These are phyloP conservation scores for Apteryx mantelli DNA, from an alignment of 2,113 vertebrate genomes.

Conservation along the genomic window DNA sequence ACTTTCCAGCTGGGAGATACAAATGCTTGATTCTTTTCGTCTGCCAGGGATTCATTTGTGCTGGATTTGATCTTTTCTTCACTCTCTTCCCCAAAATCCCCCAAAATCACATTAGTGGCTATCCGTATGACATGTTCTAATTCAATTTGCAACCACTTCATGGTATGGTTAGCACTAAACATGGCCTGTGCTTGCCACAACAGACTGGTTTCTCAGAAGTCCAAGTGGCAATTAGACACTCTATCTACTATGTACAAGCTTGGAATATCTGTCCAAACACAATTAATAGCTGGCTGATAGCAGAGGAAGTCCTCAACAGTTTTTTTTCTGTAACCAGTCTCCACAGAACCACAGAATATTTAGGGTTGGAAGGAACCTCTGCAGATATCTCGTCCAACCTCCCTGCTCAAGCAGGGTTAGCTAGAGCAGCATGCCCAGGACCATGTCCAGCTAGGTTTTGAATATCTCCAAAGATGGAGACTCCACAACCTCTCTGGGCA, in stretches of 20 bases:
- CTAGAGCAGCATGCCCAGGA: too few species aligned
- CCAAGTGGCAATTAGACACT: not conserved
- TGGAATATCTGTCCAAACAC: not conserved
- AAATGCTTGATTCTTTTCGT: conserved; percentile 26
- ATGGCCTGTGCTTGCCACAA: not conserved
- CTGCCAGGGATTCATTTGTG: conserved; percentile 30
- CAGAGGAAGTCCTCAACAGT: not conserved
- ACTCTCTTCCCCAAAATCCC: not conserved
- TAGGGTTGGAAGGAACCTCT: too few species aligned
- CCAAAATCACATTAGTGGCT: conserved; percentile 15
- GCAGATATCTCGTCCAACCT: too few species aligned
- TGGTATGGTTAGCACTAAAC: not conserved
- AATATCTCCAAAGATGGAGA: too few species aligned
- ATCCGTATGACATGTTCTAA: conserved; percentile 17
- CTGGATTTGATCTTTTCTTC: conserved; percentile 39
- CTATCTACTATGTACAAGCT: not conserved
- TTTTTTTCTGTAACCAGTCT: not conserved
- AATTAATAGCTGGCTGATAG: not conserved
- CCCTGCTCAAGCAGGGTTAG: too few species aligned
- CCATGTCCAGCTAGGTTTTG: too few species aligned
- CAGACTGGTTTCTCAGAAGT: not conserved
- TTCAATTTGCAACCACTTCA: conserved; percentile 31
- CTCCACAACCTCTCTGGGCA: not conserved
- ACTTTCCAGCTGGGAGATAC: conserved; percentile 69
- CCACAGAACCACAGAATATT: too few species aligned